phyloP scores from a whole-genome alignment of 2,888 invertebrate genomes.

The Drosophila rubida region DNA sequence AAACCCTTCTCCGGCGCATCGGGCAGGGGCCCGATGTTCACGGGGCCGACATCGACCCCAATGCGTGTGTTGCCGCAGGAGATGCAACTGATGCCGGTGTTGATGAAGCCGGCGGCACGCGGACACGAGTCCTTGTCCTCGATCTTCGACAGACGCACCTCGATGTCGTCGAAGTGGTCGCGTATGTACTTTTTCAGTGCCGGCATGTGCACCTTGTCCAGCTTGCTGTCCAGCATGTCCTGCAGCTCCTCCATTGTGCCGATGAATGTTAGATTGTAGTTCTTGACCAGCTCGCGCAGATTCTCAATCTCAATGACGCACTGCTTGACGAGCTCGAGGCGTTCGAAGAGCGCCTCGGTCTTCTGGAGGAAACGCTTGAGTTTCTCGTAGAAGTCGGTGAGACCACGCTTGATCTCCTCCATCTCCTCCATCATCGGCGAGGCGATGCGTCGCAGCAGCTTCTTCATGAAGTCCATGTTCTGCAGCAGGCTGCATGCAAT shows the following conservation, averaged over 20 bases:
- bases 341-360: slow-evolving; percentile 70
- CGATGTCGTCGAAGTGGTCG: slow-evolving; percentile 70
- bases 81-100: slow-evolving; percentile 71
- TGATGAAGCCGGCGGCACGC: slow-evolving; percentile 78
- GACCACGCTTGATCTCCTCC: slow-evolving; percentile 61
- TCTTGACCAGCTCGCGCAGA: slow-evolving; percentile 55
- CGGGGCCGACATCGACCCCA: slow-evolving; percentile 68
- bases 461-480: slow-evolving; percentile 79
- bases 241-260: slow-evolving; percentile 83
- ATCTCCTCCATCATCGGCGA: slow-evolving; percentile 75
- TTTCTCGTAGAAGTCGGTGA: slow-evolving; percentile 65
- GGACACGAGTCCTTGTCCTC: slow-evolving; percentile 73
- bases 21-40: slow-evolving; percentile 46
- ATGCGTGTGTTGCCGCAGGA: slow-evolving; percentile 76
- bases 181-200: slow-evolving; percentile 80
- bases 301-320: slow-evolving; percentile 73
- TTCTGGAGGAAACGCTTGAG: slow-evolving; percentile 65
- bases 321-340: slow-evolving; percentile 77
- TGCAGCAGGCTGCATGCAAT: slow-evolving; percentile 77
- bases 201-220: slow-evolving; percentile 83
- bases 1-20: slow-evolving; percentile 24
- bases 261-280: slow-evolving; percentile 71
- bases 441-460: slow-evolving; percentile 75
- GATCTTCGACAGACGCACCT: slow-evolving; percentile 51
- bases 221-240: slow-evolving; percentile 83